These are phyloP conservation scores for Dryomyza anilis DNA, from an alignment of 2,888 invertebrate genomes.

Conservation along the genomic window DNA sequence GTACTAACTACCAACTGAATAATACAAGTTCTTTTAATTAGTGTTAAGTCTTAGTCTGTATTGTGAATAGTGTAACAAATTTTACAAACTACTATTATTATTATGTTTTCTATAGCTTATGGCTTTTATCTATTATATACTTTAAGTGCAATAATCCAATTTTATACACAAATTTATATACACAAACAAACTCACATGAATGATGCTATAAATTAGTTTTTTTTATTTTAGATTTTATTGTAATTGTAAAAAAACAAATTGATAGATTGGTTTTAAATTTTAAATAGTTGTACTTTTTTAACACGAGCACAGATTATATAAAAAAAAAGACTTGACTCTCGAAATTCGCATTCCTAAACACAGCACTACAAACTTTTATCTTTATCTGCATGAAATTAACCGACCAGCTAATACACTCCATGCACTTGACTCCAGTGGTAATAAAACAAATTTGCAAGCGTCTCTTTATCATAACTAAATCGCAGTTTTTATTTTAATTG, in stretches of 20 bases:
- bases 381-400: no score
- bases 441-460: neutral
- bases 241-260: no score
- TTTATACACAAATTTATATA: no score
- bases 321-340: neutral
- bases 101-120: neutral
- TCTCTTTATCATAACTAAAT: neutral
- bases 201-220: no score
- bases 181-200: no score
- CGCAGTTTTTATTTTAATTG: constrained; percentile 6
- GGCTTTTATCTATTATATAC: neutral
- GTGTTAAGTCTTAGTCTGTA: neutral
- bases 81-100: neutral
- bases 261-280: no score
- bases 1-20: no score
- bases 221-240: no score
- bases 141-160: constrained; percentile 8
- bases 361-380: no score
- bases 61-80: neutral
- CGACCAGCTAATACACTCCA: no score
- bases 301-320: neutral
- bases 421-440: neutral
- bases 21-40: neutral
- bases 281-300: no score
- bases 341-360: no score